A percentile compares a stretch with the other conserved stretches of the same genome.
These are phyloP conservation scores for Sciurus niger DNA, from an alignment of 2,113 vertebrate genomes.

Conservation along the genomic window DNA sequence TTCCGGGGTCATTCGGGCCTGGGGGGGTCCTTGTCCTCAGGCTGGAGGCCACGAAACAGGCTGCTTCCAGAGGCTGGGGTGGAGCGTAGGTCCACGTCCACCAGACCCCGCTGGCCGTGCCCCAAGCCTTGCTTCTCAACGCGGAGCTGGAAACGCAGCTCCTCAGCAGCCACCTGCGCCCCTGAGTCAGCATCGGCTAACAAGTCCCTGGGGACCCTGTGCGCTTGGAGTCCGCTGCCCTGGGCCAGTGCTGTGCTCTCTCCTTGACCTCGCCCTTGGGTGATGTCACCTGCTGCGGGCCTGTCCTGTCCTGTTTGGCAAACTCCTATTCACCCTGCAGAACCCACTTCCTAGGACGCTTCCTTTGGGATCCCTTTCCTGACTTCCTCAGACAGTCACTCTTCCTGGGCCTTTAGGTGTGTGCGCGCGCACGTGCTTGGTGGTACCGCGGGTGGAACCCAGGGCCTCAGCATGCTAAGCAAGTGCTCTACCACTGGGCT, in stretches of 20 bases:
- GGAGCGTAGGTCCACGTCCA: accelerated
- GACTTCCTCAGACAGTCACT: background rate
- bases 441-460: no score
- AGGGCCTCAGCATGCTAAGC: no score
- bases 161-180: background rate
- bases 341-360: background rate
- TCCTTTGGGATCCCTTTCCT: background rate
- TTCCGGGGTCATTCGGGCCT: background rate
- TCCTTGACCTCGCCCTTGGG: background rate
- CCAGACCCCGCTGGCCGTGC: background rate
- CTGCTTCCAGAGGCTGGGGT: background rate
- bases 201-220: background rate
- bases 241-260: background rate
- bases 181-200: accelerated
- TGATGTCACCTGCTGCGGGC: background rate
- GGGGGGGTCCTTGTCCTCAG: background rate
- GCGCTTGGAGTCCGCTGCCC: background rate
- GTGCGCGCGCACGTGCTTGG: no score
- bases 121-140: background rate
- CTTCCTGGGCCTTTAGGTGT: background rate
- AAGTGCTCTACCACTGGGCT: background rate
- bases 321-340: slow-evolving; percentile 53
- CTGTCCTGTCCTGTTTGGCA: background rate
- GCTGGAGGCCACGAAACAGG: background rate
- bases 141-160: background rate